Conservation (phyloP, 2,888 invertebrate species). For the Eilema depressum region DNA sequence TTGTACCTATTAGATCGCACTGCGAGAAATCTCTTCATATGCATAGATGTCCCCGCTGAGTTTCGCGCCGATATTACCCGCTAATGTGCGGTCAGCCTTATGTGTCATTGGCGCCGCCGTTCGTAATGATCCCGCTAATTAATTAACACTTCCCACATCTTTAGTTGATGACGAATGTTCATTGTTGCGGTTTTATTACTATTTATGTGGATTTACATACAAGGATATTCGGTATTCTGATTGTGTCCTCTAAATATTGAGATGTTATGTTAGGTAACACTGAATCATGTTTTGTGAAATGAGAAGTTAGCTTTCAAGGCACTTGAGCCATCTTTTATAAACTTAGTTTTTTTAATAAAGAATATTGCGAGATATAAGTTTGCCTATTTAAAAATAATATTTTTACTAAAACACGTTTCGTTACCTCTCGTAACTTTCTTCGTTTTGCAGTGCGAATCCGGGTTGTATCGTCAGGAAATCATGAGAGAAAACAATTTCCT, state of each 20-base stretch:
- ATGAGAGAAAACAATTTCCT: too few species aligned
- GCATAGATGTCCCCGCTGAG: background rate
- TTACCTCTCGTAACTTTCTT: too few species aligned
- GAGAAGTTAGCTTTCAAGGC: constrained; percentile 3
- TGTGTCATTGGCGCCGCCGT: constrained; percentile 77
- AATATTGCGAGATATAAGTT: too few species aligned
- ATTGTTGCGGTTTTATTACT: constrained; percentile 54
- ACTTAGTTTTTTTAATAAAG: background rate
- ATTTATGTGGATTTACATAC: constrained; percentile 36
- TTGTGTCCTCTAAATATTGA: constrained; percentile 14
- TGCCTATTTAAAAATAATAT: too few species aligned
- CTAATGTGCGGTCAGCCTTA: constrained; percentile 34
- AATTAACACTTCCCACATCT: constrained; percentile 66
- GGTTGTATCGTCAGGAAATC: too few species aligned
- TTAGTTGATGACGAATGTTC: constrained; percentile 52
- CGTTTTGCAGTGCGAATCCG: too few species aligned
- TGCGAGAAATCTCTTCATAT: background rate
- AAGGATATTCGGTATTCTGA: constrained; percentile 23
- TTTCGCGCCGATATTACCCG: background rate
- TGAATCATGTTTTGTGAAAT: constrained; percentile 10
- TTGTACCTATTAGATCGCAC: background rate
- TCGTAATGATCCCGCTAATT: constrained; percentile 71
- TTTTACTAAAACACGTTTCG: too few species aligned
- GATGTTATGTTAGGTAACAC: constrained; percentile 7
- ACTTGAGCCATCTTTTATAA: background rate